Evolutionary conservation across 2,888 invertebrate genomes (phyloP), one percentile per base, ranked within the genome.

Genomic region (Cataglyphis livida): DNA sequence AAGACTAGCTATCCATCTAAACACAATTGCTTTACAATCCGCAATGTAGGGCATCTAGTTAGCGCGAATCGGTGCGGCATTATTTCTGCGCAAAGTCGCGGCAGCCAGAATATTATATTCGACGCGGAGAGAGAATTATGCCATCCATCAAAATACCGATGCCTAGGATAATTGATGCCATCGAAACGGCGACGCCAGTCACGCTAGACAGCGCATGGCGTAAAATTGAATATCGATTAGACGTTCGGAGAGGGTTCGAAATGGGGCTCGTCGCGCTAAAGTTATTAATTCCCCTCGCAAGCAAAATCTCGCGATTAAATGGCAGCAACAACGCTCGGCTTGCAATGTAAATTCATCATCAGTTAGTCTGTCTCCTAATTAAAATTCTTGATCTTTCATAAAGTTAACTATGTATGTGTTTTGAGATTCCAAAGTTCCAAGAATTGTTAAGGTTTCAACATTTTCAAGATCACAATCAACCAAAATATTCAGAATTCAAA

Each of bases 191-290:
- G 88, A 89, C 89, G 89, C 89, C 90, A 88, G 90, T 89, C 88
- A 90, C 89, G 90, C 90, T 90, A 90, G 90, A 90, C 90, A 88
- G 90, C 90, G 89, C 90, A 89, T 90, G 90, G 90, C 90, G 90
- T 90, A 90, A 90, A 90, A 90, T 90, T 90, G 90, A 90, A 90
- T 90, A 90, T 90, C 90, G 90, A 90, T 90, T 90, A 90, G 89
- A 88, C 90, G 84, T 85, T 89, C 88, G 81, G 84, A 82, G 89
- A 82, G 76, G 84, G 78, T 71, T 84, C 84, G 83, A 84, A 85
- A 84, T 75, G 86, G 86, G 76, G 85, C 84, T 85, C 66, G 83
- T 70, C 68, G 78, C 83, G 85, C 82, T 70, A 86, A 87, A 90
- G 88, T 90, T 90, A 90, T 90, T 90, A 89, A 89, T 88, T 87